Evolutionary conservation across 2,113 vertebrate genomes (phyloP), one percentile per base, ranked within the genome.

Genomic region (Daphoenositta chrysoptera): DNA sequence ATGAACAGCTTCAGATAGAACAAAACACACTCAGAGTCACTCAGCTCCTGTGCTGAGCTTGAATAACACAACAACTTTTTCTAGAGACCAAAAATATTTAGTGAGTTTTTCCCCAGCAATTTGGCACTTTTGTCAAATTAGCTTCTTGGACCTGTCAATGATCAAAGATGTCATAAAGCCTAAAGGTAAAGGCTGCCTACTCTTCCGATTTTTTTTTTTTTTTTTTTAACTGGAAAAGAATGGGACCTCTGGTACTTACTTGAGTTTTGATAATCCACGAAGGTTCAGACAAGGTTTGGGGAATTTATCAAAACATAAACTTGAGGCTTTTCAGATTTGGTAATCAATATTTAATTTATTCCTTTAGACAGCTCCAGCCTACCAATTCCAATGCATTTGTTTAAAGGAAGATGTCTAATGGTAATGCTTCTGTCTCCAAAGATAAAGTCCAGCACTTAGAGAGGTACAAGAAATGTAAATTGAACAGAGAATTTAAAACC

Each of bases 401-500:
- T 94, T 91, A 73, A 85, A 95, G 88, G 61, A 82, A 71, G 35
- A 83, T 27, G 45, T 87, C 60, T 78, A 54, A 92, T 71, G 42
- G 68, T 53, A 95, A 64, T 64, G 45, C 26, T 88, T 88, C 63
- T 88, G 64, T 6, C 83, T 93, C 60, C 10, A 15, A 83, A 93
- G 93, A 96, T 91, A 58, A 88, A 88, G 96, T 95, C 96, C 93
- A 93, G 79, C 54, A 80, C 81, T 90, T 71, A 90, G 85, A 90
- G 87, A 93, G 85, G 90, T 90, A 90, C 39, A 89, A 95, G 90
- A 95, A 97, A 96, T 94, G 96, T 93, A 97, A 97, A 95, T 94
- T 88, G 60, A 91, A 95, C 50, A 58, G 70, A 92, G 60, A 95
- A 81, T 94, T 90, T 71, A 85, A 96, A 96, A 87, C 80, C 96